Base-by-base conservation (phyloP, 2,797 vertebrate species). In the Heterohyrax brucei region DNA sequence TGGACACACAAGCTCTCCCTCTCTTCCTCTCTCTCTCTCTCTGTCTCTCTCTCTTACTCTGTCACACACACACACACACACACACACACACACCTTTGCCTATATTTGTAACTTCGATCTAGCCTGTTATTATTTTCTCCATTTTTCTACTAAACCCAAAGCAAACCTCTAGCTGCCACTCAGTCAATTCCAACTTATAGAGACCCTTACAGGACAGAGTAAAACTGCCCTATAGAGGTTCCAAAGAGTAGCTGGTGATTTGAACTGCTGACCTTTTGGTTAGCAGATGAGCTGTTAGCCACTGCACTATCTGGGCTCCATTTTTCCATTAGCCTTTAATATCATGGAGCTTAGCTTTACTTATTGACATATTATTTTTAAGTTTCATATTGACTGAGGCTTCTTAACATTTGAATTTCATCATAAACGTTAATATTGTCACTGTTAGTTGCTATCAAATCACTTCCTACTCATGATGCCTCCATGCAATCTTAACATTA, bases 391-490 rank as follows among this genome's bases (percentile, higher is more conserved):
- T 77, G 88, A 44, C 26, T 61, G 26, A 70, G 10, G 9, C 1
- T 73, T 92, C 66, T 93, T 64, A 73, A 94, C 28, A 88, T 73
- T 48, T 75, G 91, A 93, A 91, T 93, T 48, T 61, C 50, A 93
- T 84, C 46, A 81, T 19, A 61, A 53, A 75, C 75, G 3, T 46
- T 87, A 73, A 82, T 26, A 22, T 56, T 48, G 16, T n/a, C 33
- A n/a, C 68, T 33, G n/a, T 70, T 33, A 70, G n/a, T n/a, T 33
- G n/a, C 30, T 33, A 70, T 70, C 6, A 26, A 70, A 18, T 33
- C 26, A 26, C n/a, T 16, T 30, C n/a, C 59, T 56, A 56, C 53
- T 56, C 53, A 13, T 56, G 53, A 12, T 16, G 21, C 19, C 21
- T 5, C 19, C 7, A 61, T 61, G 59, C 21, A 22, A 61, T 61